Conservation (phyloP, 2,888 invertebrate genomes). For the Lycaena phlaeas region DNA sequence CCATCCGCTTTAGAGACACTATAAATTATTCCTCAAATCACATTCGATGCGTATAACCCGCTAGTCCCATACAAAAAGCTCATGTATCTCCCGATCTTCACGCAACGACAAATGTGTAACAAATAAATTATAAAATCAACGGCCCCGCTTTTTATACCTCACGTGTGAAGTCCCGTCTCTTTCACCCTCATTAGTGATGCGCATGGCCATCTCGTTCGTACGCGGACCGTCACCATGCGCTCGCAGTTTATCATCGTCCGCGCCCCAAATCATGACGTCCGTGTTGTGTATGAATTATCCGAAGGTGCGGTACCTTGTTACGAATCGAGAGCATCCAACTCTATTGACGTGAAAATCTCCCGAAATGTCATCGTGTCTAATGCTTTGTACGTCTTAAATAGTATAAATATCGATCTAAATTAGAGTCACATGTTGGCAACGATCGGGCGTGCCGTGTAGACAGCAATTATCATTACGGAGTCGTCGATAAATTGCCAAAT, state of each 20-base stretch:
- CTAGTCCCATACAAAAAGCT: slow-evolving; percentile 60
- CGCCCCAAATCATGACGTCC: slow-evolving; percentile 59
- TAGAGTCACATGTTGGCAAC: slow-evolving; percentile 2
- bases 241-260: slow-evolving; percentile 59
- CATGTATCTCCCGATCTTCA: slow-evolving; percentile 70
- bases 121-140: slow-evolving; percentile 74
- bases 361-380: slow-evolving; percentile 2
- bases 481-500: slow-evolving; percentile 15
- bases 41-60: slow-evolving; percentile 65
- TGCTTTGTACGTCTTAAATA: neutral
- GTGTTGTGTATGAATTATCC: slow-evolving; percentile 38
- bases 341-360: slow-evolving; percentile 2
- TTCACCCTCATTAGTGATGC: slow-evolving; percentile 26
- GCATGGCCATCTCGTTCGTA: slow-evolving; percentile 34
- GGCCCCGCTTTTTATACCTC: slow-evolving; percentile 60
- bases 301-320: slow-evolving; percentile 24
- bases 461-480: slow-evolving; percentile 7
- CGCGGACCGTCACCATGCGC: slow-evolving; percentile 43
- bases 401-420: slow-evolving; percentile 9
- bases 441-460: slow-evolving; percentile 1
- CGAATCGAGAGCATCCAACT: slow-evolving; percentile 36
- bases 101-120: slow-evolving; percentile 73
- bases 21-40: slow-evolving; percentile 70
- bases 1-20: slow-evolving; percentile 59
- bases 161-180: slow-evolving; percentile 35